phyloP scores from a whole-genome alignment of 2,113 vertebrate species.

The Oryzias celebensis region DNA sequence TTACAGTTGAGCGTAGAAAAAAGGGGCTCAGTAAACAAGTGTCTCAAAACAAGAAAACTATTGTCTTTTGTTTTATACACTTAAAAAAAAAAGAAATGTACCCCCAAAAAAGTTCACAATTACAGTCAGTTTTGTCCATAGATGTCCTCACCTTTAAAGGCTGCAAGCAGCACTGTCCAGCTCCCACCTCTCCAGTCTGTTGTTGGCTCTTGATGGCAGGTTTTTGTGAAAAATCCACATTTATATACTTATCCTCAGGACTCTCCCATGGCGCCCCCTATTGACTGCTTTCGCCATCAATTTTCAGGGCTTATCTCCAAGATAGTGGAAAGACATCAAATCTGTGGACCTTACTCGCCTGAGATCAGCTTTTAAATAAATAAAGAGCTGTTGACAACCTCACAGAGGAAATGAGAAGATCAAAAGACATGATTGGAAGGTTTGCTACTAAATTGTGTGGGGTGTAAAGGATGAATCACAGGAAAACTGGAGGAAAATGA shows the following conservation, averaged over 20 bases:
- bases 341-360: too few species aligned
- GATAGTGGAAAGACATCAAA: background rate
- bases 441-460: background rate
- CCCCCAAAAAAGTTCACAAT: background rate
- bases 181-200: background rate
- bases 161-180: constrained; percentile 11
- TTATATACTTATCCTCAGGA: constrained; percentile 29
- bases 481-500: constrained; percentile 17
- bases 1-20: constrained; percentile 47
- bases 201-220: constrained; percentile 13
- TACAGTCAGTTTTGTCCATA: background rate
- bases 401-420: background rate
- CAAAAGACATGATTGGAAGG: background rate
- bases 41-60: background rate
- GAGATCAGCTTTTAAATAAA: too few species aligned
- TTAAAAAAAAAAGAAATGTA: background rate
- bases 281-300: constrained; percentile 6
- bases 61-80: background rate
- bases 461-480: constrained; percentile 21
- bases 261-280: constrained; percentile 46
- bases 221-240: constrained; percentile 16
- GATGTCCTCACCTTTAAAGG: constrained; percentile 32
- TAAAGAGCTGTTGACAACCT: background rate
- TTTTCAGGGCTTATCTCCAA: background rate
- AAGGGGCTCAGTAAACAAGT: constrained; percentile 47